Conservation (phyloP, 2,797 vertebrate species). For the Linurgus olivaceus region DNA sequence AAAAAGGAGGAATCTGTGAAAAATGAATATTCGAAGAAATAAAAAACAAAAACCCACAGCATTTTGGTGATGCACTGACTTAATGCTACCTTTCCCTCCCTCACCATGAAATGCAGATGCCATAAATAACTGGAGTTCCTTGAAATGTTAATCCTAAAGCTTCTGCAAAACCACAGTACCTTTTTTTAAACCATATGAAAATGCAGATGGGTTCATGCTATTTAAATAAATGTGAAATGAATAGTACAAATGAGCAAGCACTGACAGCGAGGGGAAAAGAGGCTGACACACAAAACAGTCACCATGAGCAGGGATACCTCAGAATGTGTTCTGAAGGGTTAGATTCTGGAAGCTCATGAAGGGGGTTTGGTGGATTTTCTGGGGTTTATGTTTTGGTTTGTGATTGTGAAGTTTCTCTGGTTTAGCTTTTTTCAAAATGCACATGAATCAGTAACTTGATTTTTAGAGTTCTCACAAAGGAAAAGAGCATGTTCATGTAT, state of each 20-base stretch:
- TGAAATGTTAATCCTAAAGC: background rate
- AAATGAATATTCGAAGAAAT: background rate
- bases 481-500: background rate
- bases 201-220: background rate
- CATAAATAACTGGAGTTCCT: background rate
- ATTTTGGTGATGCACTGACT: background rate
- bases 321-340: background rate
- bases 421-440: background rate
- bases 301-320: background rate
- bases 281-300: background rate
- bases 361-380: fast-evolving
- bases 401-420: background rate
- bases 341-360: background rate
- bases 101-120: background rate
- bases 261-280: fast-evolving
- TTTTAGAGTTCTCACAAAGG: background rate
- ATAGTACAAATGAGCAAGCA: background rate
- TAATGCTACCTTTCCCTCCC: background rate
- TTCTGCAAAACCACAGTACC: background rate
- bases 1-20: background rate
- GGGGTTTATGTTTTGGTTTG: background rate
- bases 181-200: background rate
- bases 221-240: background rate
- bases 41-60: background rate
- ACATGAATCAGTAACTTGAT: background rate